Conservation (phyloP, 1,140 invertebrate species). For the Metopolophium dirhodum region DNA sequence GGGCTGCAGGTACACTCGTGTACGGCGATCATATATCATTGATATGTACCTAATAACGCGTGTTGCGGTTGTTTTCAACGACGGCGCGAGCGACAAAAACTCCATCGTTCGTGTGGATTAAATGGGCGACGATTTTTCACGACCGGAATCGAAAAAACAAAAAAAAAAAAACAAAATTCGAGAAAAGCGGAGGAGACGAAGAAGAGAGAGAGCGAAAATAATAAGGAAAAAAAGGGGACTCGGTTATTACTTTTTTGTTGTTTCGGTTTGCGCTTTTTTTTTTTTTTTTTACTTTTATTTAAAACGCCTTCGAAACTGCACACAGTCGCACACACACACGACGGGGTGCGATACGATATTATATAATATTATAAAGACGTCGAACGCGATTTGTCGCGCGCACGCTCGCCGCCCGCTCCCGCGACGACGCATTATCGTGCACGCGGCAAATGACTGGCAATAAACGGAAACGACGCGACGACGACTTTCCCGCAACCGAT, state of each 20-base stretch:
- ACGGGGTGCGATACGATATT: background rate
- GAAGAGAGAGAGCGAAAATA: background rate
- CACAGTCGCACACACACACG: background rate
- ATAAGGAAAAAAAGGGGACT: slow-evolving; percentile 34
- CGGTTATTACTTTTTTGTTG: slow-evolving; percentile 50
- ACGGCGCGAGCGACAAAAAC: background rate
- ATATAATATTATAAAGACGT: slow-evolving; percentile 35
- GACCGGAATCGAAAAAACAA: background rate
- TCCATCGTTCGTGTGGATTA: background rate
- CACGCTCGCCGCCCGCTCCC: background rate
- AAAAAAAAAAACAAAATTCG: background rate
- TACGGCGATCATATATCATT: background rate
- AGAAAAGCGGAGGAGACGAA: background rate
- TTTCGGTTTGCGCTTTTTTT: slow-evolving; percentile 12
- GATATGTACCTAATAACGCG: slow-evolving; percentile 23
- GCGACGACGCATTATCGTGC: slow-evolving; percentile 45
- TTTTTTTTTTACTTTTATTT: background rate
- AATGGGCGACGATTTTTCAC: slow-evolving; percentile 49
- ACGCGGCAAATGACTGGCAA: slow-evolving; percentile 53
- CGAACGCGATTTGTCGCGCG: slow-evolving; percentile 28
- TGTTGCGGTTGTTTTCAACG: slow-evolving; percentile 10
- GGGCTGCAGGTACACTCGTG: no score
- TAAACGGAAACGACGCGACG: slow-evolving; percentile 57
- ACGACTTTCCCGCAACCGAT: slow-evolving; percentile 56
- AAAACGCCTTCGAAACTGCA: slow-evolving; percentile 40